A percentile compares a stretch with the other conserved stretches of the same genome.
These are phyloP conservation scores for Euwallacea fornicatus DNA, from an alignment of 1,140 invertebrate species.

Conservation along the genomic window DNA sequence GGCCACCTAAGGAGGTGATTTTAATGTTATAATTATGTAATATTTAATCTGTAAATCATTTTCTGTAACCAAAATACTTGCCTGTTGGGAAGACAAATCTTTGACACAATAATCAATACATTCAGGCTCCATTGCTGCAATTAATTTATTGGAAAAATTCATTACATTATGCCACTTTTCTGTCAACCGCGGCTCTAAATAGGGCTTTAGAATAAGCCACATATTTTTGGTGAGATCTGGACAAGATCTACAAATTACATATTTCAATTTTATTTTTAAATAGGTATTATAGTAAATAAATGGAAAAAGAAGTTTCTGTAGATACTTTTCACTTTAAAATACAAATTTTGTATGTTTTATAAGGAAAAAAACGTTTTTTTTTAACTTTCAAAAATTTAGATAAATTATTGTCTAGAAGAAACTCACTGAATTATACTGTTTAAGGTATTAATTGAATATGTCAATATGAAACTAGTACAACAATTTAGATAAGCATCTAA, in stretches of 20 bases:
- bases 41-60: background rate
- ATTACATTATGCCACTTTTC: conserved; percentile 61
- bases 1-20: conserved; percentile 47
- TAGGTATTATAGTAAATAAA: conserved; percentile 43
- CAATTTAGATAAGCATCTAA: conserved; percentile 7
- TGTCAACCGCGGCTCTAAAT: conserved; percentile 62
- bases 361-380: too few relatives aligned
- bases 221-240: conserved; percentile 71
- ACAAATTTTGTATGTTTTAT: background rate
- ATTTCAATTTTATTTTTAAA: too few relatives aligned
- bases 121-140: conserved; percentile 55
- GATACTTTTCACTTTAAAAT: background rate
- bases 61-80: conserved; percentile 22
- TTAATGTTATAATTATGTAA: background rate
- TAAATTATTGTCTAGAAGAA: too few relatives aligned
- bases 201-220: conserved; percentile 60
- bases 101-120: conserved; percentile 48
- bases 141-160: conserved; percentile 59
- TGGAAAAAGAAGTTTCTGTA: background rate
- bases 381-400: too few relatives aligned
- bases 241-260: conserved; percentile 55
- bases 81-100: conserved; percentile 48
- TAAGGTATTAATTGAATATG: background rate
- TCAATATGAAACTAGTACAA: background rate
- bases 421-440: too few relatives aligned